A percentile compares a stretch with the other conserved stretches of the same genome.
phyloP scores from a whole-genome alignment of 1,140 invertebrate genomes.

The Drosophila funebris region DNA sequence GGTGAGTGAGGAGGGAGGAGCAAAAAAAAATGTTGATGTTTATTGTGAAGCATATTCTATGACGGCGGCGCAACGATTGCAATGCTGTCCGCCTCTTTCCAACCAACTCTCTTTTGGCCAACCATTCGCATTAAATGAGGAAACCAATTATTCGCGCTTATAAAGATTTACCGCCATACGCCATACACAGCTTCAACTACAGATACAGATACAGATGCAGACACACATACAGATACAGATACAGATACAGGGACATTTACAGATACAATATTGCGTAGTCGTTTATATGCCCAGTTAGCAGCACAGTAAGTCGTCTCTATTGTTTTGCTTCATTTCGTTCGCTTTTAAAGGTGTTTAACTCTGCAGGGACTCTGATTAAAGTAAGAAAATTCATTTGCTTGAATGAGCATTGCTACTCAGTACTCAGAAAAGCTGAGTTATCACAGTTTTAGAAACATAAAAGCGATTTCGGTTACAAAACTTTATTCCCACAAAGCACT shows the following conservation, averaged over 20 bases:
- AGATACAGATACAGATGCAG: slow-evolving; percentile 56
- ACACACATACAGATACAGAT: too few species aligned
- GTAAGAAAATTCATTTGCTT: slow-evolving; percentile 46
- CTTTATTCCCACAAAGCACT: slow-evolving; percentile 25
- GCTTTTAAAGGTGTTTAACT: slow-evolving; percentile 52
- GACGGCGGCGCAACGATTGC: slow-evolving; percentile 60
- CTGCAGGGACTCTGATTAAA: slow-evolving; percentile 66
- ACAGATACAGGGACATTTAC: slow-evolving; percentile 57
- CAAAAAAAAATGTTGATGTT: slow-evolving; percentile 60
- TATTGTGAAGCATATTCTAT: slow-evolving; percentile 77
- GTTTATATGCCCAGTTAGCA: slow-evolving; percentile 45
- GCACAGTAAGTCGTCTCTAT: slow-evolving; percentile 15
- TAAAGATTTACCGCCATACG: slow-evolving; percentile 80
- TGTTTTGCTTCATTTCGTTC: slow-evolving; percentile 43
- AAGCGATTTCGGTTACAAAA: neutral
- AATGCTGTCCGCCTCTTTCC: neutral
- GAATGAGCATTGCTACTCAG: too few species aligned
- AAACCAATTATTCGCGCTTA: slow-evolving; percentile 84
- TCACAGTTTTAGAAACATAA: too few species aligned
- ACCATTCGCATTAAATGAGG: slow-evolving; percentile 83
- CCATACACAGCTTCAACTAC: slow-evolving; percentile 64
- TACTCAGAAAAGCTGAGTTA: too few species aligned
- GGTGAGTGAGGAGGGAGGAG: too few species aligned
- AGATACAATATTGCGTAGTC: slow-evolving; percentile 31
- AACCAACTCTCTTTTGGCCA: slow-evolving; percentile 32